A percentile compares a stretch with the other conserved stretches of the same genome.
phyloP scores from a whole-genome alignment of 2,888 invertebrate species.

The Mellilla xanthometata region DNA sequence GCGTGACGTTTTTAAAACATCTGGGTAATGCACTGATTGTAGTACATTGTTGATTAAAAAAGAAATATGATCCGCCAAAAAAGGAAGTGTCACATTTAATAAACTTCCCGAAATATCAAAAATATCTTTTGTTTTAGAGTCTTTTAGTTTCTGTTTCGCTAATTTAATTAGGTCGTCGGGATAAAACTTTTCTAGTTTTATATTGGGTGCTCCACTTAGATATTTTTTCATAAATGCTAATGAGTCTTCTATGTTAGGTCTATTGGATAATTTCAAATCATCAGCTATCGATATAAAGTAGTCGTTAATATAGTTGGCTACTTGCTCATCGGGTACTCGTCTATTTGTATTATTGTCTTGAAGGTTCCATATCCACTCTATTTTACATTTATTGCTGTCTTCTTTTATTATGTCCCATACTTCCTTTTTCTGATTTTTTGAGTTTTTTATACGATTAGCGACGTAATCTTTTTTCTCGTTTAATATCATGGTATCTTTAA shows the following conservation, averaged over 20 bases:
- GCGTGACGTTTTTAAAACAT: neutral
- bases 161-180: neutral
- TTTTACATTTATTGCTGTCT: neutral
- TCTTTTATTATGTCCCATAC: neutral
- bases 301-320: neutral
- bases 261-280: neutral
- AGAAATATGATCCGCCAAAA: neutral
- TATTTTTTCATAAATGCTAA: neutral
- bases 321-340: neutral
- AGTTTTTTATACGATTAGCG: neutral
- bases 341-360: neutral
- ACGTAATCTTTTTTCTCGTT: neutral
- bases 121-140: too few relatives aligned
- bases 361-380: neutral
- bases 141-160: too few relatives aligned
- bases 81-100: neutral
- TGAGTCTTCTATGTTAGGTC: neutral
- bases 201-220: neutral
- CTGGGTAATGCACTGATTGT: neutral
- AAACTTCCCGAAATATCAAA: neutral
- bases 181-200: neutral
- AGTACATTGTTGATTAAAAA: neutral
- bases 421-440: neutral
- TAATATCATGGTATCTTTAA: neutral
- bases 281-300: neutral